A percentile compares a stretch with the other conserved stretches of the same genome.
phyloP scores from a whole-genome alignment of 1,140 invertebrate genomes.

The Cydia splendana region DNA sequence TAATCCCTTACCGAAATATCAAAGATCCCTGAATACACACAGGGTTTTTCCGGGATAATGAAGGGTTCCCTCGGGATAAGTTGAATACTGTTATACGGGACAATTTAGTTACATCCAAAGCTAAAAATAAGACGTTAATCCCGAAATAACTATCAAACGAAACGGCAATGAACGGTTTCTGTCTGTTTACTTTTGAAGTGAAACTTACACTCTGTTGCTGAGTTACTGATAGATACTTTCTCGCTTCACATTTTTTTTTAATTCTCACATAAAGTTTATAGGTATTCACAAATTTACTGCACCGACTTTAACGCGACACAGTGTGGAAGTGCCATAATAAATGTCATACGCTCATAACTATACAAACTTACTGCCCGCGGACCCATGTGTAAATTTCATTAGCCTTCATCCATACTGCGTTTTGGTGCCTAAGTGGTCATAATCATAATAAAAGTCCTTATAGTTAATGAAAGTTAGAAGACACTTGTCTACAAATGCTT shows the following conservation, averaged over 20 bases:
- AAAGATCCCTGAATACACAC: constrained; percentile 21
- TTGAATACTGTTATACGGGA: constrained; percentile 23
- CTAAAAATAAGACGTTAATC: constrained; percentile 16
- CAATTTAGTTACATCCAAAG: constrained; percentile 20
- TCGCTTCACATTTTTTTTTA: neutral
- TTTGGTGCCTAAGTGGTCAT: too few species aligned
- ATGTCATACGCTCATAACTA: too few species aligned
- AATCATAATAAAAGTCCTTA: too few species aligned
- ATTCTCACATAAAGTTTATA: too few species aligned
- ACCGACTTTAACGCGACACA: too few species aligned
- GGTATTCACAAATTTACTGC: too few species aligned
- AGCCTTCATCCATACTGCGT: too few species aligned
- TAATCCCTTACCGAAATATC: constrained; percentile 19
- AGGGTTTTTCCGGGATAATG: constrained; percentile 22
- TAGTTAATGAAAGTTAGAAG: too few species aligned
- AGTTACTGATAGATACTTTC: neutral
- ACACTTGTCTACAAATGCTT: too few species aligned
- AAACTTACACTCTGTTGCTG: neutral
- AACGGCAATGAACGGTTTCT: neutral
- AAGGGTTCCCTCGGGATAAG: constrained; percentile 23
- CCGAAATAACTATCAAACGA: constrained; percentile 19
- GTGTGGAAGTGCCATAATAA: too few species aligned
- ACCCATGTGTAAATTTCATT: too few species aligned
- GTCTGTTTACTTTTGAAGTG: constrained; percentile 3
- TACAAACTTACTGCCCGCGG: too few species aligned